Evolutionary conservation across 2,888 invertebrate genomes (phyloP).

Genomic region (Eristalis pertinax): DNA sequence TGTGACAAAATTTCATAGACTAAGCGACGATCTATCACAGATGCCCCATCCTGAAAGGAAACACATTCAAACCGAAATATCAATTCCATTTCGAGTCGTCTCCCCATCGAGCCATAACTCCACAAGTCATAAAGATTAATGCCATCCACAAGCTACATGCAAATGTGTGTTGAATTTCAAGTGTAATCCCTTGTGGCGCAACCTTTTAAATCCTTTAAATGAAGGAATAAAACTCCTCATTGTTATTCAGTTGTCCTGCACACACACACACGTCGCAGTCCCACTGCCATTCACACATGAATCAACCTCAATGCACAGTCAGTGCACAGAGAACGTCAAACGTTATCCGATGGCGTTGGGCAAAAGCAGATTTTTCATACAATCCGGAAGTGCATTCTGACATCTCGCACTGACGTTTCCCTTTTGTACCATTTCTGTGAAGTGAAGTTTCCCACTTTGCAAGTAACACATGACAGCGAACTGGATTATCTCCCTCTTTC

Average conservation of each 20-base stretch:
- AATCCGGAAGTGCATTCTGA: constrained; percentile 37
- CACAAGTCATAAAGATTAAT: background rate
- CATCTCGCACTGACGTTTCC: constrained; percentile 33
- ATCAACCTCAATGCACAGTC: background rate
- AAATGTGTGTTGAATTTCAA: background rate
- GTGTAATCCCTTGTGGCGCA: background rate
- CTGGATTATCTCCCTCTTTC: constrained; percentile 5
- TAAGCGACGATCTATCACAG: no score
- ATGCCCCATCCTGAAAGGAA: no score
- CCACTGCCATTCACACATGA: no score
- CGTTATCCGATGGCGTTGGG: constrained; percentile 42
- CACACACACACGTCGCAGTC: background rate
- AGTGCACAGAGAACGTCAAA: constrained; percentile 14
- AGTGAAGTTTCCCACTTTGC: background rate
- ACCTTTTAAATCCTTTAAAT: background rate
- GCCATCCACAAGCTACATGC: background rate
- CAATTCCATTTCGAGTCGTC: no score
- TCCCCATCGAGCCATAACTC: no score
- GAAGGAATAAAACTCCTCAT: background rate
- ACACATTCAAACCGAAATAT: no score
- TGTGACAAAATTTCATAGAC: no score
- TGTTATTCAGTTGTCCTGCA: background rate
- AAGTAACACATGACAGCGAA: constrained; percentile 22
- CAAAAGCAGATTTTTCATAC: constrained; percentile 1
- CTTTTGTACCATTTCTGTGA: background rate